Percentiles rank a stretch among this genome's conserved stretches.
Evolutionary conservation across 1,140 invertebrate genomes (phyloP).

Genomic region (Microplitis mediator): DNA sequence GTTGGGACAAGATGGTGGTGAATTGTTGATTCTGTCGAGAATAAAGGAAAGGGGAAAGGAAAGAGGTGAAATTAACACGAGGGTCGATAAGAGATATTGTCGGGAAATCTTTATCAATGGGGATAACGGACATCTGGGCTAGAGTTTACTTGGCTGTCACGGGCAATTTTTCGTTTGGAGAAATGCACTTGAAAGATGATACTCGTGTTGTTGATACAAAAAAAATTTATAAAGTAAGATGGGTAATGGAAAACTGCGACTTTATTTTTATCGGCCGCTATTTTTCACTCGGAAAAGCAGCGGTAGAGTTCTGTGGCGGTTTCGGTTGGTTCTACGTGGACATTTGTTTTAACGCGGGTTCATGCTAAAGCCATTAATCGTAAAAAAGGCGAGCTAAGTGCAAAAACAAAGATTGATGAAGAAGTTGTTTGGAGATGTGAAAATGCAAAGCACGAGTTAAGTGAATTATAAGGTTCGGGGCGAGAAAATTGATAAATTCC

Average conservation of each 20-base stretch:
- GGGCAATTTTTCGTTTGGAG: too few species aligned
- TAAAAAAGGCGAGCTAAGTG: not conserved
- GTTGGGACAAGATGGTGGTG: not conserved
- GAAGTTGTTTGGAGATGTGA: not conserved
- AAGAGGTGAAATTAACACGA: not conserved
- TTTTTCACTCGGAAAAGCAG: conserved; percentile 42
- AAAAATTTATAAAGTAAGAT: not conserved
- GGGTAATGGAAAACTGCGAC: not conserved
- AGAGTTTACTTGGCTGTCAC: not conserved
- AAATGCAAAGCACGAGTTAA: conserved; percentile 4
- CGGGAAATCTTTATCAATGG: not conserved
- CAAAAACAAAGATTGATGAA: too few species aligned
- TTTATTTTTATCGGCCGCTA: conserved; percentile 25
- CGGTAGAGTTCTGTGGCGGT: conserved; percentile 34
- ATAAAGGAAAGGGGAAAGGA: not conserved
- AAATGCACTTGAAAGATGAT: not conserved
- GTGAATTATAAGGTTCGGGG: not conserved
- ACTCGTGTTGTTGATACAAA: too few species aligned
- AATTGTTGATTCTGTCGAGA: not conserved
- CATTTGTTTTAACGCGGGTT: not conserved
- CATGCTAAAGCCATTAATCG: not conserved
- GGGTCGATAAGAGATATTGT: not conserved
- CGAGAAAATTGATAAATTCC: conserved; percentile 43
- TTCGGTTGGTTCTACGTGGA: not conserved
- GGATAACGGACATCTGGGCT: not conserved